Conservation (phyloP, 2,797 vertebrate species). For the Rostrhamus sociabilis region DNA sequence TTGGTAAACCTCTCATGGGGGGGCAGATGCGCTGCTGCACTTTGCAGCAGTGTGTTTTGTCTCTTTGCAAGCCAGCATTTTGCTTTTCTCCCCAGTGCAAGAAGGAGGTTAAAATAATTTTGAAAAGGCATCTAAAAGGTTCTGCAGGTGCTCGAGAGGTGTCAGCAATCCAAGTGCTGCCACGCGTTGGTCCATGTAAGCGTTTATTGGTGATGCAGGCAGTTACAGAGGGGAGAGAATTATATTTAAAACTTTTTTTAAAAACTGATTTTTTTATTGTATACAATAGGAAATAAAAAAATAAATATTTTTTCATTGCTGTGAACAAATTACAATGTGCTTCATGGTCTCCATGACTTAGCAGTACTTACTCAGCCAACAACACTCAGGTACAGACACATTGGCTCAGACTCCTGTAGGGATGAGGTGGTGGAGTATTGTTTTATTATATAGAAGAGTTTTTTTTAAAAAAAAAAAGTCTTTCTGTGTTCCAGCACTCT, state of each 20-base stretch:
- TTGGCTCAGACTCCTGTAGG: neutral
- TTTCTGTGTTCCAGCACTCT: neutral
- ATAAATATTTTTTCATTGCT: neutral
- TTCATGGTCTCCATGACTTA: neutral
- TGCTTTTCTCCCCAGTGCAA: neutral
- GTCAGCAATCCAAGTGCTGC: neutral
- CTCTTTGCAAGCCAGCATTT: neutral
- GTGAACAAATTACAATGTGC: neutral
- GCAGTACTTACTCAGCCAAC: neutral
- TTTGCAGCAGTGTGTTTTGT: neutral
- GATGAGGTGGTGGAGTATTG: neutral
- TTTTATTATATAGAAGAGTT: neutral
- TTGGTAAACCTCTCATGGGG: neutral
- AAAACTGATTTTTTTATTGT: neutral
- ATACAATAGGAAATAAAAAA: neutral
- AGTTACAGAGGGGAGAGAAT: neutral
- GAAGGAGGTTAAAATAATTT: neutral
- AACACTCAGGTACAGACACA: neutral
- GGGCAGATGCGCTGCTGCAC: neutral
- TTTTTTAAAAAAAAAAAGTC: neutral
- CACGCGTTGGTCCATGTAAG: fast-evolving
- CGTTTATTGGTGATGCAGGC: neutral
- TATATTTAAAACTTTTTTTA: neutral
- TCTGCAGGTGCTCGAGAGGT: neutral
- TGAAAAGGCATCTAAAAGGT: neutral